Evolutionary conservation across 1,140 invertebrate species (phyloP).

Genomic region (Diorhabda sublineata): DNA sequence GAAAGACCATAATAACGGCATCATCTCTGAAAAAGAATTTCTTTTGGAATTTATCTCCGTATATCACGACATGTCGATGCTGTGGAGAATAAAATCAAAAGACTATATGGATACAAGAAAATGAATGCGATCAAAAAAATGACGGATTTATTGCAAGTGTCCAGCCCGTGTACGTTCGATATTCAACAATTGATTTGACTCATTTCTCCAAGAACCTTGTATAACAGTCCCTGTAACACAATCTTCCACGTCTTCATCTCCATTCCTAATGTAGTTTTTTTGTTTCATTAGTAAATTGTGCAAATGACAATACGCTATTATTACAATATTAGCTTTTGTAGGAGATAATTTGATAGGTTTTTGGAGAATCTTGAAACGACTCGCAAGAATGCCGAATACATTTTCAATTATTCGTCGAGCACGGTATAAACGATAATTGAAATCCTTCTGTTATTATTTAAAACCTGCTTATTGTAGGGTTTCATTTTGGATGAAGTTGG

Average conservation of each 20-base stretch:
- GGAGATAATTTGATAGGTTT: slow-evolving; percentile 11
- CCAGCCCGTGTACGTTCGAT: slow-evolving; percentile 8
- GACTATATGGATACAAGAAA: no score
- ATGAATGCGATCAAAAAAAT: no score
- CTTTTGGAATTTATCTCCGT: no score
- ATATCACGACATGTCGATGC: no score
- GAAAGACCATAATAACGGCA: no score
- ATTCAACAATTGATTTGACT: slow-evolving; percentile 8
- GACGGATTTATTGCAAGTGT: not conserved
- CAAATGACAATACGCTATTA: slow-evolving; percentile 11
- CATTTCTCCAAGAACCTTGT: slow-evolving; percentile 13
- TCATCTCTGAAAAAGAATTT: no score
- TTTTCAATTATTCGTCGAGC: slow-evolving; percentile 16
- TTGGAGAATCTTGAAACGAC: slow-evolving; percentile 9
- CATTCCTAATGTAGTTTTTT: slow-evolving; percentile 10
- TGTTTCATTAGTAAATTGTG: slow-evolving; percentile 17
- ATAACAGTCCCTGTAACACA: not conserved
- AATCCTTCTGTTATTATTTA: slow-evolving; percentile 11
- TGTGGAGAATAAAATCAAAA: no score
- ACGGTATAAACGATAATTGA: slow-evolving; percentile 15
- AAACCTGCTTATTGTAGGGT: slow-evolving; percentile 13
- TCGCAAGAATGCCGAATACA: slow-evolving; percentile 4
- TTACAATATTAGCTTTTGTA: slow-evolving; percentile 7
- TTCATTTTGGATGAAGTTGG: slow-evolving; percentile 6
- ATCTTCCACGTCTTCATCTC: not conserved